A percentile compares a stretch with the other conserved stretches of the same genome.
phyloP scores from a whole-genome alignment of 1,140 invertebrate genomes.

The Pogonomyrmex barbatus region DNA sequence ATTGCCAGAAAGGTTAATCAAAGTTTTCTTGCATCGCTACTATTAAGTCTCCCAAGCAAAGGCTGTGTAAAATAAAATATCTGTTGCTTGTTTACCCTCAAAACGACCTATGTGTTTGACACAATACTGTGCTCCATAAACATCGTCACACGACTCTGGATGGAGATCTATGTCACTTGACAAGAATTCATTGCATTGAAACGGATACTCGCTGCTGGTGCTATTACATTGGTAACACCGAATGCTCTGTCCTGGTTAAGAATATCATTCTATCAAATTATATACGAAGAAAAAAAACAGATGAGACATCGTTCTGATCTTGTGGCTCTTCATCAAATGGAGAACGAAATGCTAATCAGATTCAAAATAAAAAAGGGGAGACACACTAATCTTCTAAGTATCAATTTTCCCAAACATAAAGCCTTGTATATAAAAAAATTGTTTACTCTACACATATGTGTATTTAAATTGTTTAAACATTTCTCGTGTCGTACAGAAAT shows the following conservation, averaged over 20 bases:
- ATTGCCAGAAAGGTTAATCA: slow-evolving; percentile 6
- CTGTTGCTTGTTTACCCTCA: slow-evolving; percentile 90
- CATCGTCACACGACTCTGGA: slow-evolving; percentile 91
- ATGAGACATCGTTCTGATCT: neutral
- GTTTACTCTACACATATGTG: neutral
- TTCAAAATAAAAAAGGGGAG: neutral
- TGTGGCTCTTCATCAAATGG: neutral
- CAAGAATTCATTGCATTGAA: slow-evolving; percentile 95
- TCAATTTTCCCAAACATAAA: neutral
- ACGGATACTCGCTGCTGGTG: slow-evolving; percentile 91
- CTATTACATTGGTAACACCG: slow-evolving; percentile 96
- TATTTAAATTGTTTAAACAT: neutral
- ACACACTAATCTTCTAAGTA: neutral
- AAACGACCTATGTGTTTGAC: slow-evolving; percentile 97
- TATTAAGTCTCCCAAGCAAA: slow-evolving; percentile 25
- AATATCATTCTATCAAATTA: slow-evolving; percentile 47
- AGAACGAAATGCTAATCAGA: neutral
- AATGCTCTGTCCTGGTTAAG: slow-evolving; percentile 88
- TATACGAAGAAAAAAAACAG: neutral
- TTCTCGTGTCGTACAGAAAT: neutral
- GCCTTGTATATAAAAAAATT: neutral
- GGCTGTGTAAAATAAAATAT: neutral
- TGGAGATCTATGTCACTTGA: slow-evolving; percentile 89
- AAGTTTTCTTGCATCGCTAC: neutral
- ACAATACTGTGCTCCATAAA: slow-evolving; percentile 95